Percentiles rank a stretch among this genome's conserved stretches.
These are phyloP conservation scores for Stegodyphus mimosarum DNA, from an alignment of 1,140 invertebrate genomes.

Conservation along the genomic window DNA sequence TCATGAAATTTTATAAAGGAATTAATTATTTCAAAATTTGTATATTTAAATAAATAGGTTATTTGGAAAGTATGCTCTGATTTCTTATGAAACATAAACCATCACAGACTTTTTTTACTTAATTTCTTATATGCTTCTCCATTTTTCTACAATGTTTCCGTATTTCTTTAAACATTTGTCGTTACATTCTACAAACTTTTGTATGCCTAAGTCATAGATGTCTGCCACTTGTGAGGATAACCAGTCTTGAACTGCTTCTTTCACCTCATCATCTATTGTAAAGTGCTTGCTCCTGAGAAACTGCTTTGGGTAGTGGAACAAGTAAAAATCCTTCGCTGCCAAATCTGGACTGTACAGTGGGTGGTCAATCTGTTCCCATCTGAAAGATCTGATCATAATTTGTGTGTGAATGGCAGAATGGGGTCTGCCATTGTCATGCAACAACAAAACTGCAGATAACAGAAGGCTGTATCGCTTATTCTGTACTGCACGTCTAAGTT, in stretches of 20 bases:
- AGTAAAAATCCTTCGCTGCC: slow-evolving; percentile 1
- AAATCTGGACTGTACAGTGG: background rate
- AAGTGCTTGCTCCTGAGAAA: background rate
- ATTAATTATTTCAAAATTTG: no score
- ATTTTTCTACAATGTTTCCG: background rate
- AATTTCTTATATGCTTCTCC: slow-evolving; percentile 1
- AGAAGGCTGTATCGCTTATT: no score
- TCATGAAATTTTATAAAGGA: no score
- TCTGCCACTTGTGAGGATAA: no score
- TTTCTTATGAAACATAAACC: slow-evolving; percentile 5
- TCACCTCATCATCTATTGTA: no score
- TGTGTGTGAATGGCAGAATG: slow-evolving; percentile 1
- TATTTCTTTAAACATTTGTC: background rate
- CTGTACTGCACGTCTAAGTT: no score
- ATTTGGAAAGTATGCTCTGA: background rate
- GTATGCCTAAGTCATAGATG: no score
- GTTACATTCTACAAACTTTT: background rate
- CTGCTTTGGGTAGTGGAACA: slow-evolving; percentile 1
- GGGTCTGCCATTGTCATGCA: slow-evolving; percentile 1
- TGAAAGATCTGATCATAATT: slow-evolving; percentile 1
- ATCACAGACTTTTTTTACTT: background rate
- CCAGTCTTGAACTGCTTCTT: no score
- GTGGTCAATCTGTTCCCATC: background rate
- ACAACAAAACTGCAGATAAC: background rate
- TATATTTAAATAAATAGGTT: background rate